These are phyloP conservation scores for Scaptomyza parva DNA, from an alignment of 2,888 invertebrate species.

Conservation along the genomic window DNA sequence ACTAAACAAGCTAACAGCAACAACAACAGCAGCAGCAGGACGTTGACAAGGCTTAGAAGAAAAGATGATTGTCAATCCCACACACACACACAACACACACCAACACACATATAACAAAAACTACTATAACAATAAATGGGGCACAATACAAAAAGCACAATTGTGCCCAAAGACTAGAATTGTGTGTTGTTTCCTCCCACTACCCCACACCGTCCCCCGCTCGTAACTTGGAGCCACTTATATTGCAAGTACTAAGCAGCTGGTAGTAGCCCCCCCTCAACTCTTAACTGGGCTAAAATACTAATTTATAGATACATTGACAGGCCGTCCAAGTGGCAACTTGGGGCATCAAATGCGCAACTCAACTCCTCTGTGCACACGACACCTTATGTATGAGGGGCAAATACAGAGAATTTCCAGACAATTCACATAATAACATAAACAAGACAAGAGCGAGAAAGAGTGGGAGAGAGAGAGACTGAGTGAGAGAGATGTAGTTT, in stretches of 20 bases:
- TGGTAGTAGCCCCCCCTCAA: conserved; percentile 37
- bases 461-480: background rate
- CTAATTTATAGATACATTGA: conserved; percentile 81
- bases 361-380: conserved; percentile 71
- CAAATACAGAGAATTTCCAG: conserved; percentile 32
- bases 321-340: conserved; percentile 62
- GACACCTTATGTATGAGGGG: conserved; percentile 72
- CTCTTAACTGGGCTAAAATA: conserved; percentile 66
- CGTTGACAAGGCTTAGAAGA: conserved; percentile 29
- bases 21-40: conserved; percentile 40
- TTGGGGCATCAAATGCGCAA: conserved; percentile 74
- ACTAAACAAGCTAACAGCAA: conserved; percentile 57
- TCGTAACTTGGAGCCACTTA: conserved; percentile 53
- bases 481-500: conserved; percentile 1
- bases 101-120: conserved; percentile 53
- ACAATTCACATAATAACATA: conserved; percentile 74
- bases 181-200: conserved; percentile 12
- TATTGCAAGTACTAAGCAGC: no score
- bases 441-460: conserved; percentile 57
- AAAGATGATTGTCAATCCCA: conserved; percentile 56
- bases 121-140: conserved; percentile 76
- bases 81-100: conserved; percentile 31
- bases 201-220: conserved; percentile 4
- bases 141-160: conserved; percentile 72
- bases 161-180: conserved; percentile 54